Percentiles rank a stretch among this genome's conserved stretches.
These are phyloP conservation scores for Carposina sasakii DNA, from an alignment of 1,140 invertebrate genomes.

Conservation along the genomic window DNA sequence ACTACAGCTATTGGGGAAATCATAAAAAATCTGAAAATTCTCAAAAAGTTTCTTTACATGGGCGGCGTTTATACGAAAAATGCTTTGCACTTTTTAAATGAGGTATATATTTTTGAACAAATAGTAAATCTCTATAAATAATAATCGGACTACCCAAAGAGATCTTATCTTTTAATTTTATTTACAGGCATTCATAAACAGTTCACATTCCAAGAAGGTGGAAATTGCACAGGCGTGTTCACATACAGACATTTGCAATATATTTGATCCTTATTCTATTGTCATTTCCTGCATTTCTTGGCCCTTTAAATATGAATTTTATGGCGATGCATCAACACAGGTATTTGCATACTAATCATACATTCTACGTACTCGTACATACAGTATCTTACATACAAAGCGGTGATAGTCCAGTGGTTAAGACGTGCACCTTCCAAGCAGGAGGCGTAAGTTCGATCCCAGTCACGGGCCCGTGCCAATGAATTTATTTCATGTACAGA, in stretches of 20 bases:
- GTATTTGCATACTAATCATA: slow-evolving; percentile 25
- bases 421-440: too few species aligned
- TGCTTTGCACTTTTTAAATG: slow-evolving; percentile 55
- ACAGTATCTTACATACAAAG: too few species aligned
- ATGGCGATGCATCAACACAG: slow-evolving; percentile 38
- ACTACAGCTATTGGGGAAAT: slow-evolving; percentile 49
- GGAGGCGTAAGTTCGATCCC: too few species aligned
- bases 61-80: slow-evolving; percentile 46
- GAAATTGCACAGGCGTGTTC: slow-evolving; percentile 48
- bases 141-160: too few species aligned
- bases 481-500: too few species aligned
- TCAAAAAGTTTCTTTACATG: slow-evolving; percentile 60
- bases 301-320: slow-evolving; percentile 43
- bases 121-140: too few species aligned
- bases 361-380: too few species aligned
- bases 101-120: slow-evolving; percentile 37
- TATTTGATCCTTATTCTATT: slow-evolving; percentile 52
- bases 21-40: slow-evolving; percentile 55
- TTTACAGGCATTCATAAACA: slow-evolving; percentile 42
- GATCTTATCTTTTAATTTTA: too few species aligned
- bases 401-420: too few species aligned
- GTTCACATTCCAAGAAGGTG: slow-evolving; percentile 34
- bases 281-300: slow-evolving; percentile 44
- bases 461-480: too few species aligned
- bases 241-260: slow-evolving; percentile 51